A percentile compares a stretch with the other conserved stretches of the same genome.
Conservation (phyloP, 2,888 invertebrate genomes). For the Coelogynopora nodosa region DNA sequence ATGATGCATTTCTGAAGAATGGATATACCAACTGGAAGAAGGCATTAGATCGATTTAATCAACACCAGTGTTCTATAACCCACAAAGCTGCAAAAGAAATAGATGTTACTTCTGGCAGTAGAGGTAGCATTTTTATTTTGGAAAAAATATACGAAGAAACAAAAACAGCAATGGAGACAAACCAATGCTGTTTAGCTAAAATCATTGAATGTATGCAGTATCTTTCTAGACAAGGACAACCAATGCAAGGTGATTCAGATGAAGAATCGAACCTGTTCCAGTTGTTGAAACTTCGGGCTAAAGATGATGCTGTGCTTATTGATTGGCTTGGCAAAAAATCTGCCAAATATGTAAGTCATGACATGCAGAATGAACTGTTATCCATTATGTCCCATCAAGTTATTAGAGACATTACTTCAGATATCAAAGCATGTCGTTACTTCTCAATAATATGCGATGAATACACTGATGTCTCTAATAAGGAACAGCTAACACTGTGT, state of each 20-base stretch:
- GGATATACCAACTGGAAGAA: not conserved
- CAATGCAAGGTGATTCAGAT: constrained; percentile 36
- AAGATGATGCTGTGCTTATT: constrained; percentile 31
- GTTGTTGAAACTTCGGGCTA: constrained; percentile 37
- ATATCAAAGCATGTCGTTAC: no score
- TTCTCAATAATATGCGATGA: no score
- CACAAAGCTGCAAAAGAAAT: not conserved
- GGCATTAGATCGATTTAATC: not conserved
- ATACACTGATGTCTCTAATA: no score
- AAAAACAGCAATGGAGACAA: not conserved
- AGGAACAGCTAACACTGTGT: constrained; percentile 6
- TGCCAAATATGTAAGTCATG: not conserved
- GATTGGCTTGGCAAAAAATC: constrained; percentile 26
- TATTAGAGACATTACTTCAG: no score
- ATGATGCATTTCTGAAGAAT: not conserved
- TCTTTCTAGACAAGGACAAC: constrained; percentile 39
- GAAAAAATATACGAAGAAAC: not conserved
- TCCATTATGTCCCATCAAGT: constrained; percentile 29
- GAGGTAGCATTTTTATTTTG: constrained; percentile 1
- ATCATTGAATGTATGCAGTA: constrained; percentile 33
- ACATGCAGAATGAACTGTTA: constrained; percentile 45
- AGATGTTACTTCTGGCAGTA: not conserved
- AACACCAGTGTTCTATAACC: not conserved
- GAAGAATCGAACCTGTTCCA: constrained; percentile 42
- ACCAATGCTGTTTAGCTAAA: not conserved